Evolutionary conservation across 1,140 invertebrate genomes (phyloP), one percentile per base, ranked within the genome.

Genomic region (Lasaia peninsularis): DNA sequence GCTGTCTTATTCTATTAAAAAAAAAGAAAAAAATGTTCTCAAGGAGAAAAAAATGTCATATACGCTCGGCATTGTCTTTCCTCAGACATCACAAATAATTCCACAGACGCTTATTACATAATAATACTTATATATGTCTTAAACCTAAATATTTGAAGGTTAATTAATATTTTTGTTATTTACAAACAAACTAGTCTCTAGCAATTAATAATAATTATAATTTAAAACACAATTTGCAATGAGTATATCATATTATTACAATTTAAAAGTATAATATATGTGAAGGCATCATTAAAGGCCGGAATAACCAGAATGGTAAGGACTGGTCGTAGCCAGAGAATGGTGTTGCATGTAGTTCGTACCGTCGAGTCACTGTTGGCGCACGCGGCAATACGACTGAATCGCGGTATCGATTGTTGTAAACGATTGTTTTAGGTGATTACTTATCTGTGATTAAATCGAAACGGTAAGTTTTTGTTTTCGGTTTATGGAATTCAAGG

Each of bases 241-340:
- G 9, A 18, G 9, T 16, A 44, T 20, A 20, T 44, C 14, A 18
- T 3, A 40, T 40, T 40, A 9, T 5, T 16, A 40, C 37, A 40
- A 40, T 40, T 40, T 40, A 18, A 40, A 40, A 40, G 2, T 18
- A 16, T 40, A 40, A 20, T 44, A 44, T 16, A 44, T 44, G 40
- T 44, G 40, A 44, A 44, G 40, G 40, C 18, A 44, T 44, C 40
- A 44, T 44, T 44, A 44, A 44, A 44, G 40, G 40, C 40, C 40
- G 40, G 40, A 20, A 44, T 44, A 44, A 44, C 40, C 18, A 44
- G 40, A 44, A 44, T 44, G 40, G 9, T 11, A 10, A 18, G 11
- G 16, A 16, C 16, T 44, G 37, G 16, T 37, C 34, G 14, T 3
- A 44, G 18, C 37, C 37, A 40, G 37, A 40, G 37, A 40, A 40